Evolutionary conservation across 2,888 invertebrate genomes (phyloP).

Genomic region (Automeris io): DNA sequence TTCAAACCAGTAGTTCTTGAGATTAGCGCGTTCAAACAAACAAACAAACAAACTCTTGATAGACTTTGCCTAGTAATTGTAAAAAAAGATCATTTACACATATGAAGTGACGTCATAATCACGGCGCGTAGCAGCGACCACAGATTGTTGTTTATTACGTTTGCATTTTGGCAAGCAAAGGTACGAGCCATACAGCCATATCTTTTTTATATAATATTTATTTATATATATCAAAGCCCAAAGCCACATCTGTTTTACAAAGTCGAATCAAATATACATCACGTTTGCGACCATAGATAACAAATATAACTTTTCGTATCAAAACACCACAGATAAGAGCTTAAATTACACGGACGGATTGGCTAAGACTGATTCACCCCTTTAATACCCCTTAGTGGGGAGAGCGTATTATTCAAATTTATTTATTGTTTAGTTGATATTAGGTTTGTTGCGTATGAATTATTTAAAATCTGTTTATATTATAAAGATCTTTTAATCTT

Average conservation of each 20-base stretch:
- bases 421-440: conserved; percentile 10
- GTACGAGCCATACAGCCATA: too few relatives aligned
- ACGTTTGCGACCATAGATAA: conserved; percentile 60
- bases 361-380: conserved; percentile 19
- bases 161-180: too few relatives aligned
- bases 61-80: too few relatives aligned
- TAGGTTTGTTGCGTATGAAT: neutral
- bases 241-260: conserved; percentile 11
- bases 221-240: conserved; percentile 15
- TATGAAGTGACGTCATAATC: conserved; percentile 12
- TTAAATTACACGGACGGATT: conserved; percentile 67
- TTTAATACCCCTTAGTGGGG: conserved; percentile 6
- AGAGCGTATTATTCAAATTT: conserved; percentile 15
- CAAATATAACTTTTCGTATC: conserved; percentile 73
- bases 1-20: too few relatives aligned
- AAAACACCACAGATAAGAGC: conserved; percentile 70
- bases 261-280: too few relatives aligned
- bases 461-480: neutral
- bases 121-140: too few relatives aligned
- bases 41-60: too few relatives aligned
- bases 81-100: too few relatives aligned
- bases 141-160: too few relatives aligned
- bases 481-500: too few relatives aligned
- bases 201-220: too few relatives aligned
- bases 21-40: too few relatives aligned